These are phyloP conservation scores for Eristalis intricaria DNA, from an alignment of 2,888 invertebrate species.

Conservation along the genomic window DNA sequence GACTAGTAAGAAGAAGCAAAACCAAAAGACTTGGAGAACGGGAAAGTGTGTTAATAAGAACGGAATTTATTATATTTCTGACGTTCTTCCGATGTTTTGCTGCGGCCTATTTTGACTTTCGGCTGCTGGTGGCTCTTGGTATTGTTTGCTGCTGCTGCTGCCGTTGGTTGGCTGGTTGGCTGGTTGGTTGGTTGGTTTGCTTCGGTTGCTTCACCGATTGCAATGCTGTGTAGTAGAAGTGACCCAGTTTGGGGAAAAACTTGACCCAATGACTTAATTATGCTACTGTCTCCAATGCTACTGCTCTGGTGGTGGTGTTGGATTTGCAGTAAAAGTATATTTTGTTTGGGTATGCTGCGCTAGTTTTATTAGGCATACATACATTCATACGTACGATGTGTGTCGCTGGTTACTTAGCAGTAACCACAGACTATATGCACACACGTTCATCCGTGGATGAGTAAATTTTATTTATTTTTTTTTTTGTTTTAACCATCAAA, in stretches of 20 bases:
- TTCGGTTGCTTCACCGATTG: conserved; percentile 67
- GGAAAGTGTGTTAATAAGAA: conserved; percentile 72
- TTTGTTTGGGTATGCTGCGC: conserved; percentile 68
- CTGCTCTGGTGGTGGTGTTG: conserved; percentile 69
- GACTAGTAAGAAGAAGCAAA: conserved; percentile 21
- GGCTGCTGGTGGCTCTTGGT: conserved; percentile 2
- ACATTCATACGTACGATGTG: conserved; percentile 28
- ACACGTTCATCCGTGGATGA: conserved; percentile 19
- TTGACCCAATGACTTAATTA: conserved; percentile 79
- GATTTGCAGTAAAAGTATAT: conserved; percentile 71
- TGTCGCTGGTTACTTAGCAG: conserved; percentile 39
- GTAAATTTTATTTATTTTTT: conserved; percentile 16
- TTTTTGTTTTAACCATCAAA: conserved; percentile 24
- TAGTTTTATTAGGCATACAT: conserved; percentile 42
- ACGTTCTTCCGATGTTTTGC: conserved; percentile 51
- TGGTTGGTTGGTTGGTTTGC: conserved; percentile 39
- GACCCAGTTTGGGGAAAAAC: conserved; percentile 79
- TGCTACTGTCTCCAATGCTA: conserved; percentile 73
- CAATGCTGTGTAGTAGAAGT: conserved; percentile 73
- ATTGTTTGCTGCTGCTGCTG: conserved; percentile 36
- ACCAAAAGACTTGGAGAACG: conserved; percentile 54
- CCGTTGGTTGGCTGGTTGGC: conserved; percentile 10
- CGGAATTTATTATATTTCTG: conserved; percentile 67
- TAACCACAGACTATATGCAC: neutral
- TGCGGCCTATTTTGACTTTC: conserved; percentile 57